A percentile compares a stretch with the other conserved stretches of the same genome.
These are phyloP conservation scores for Seira sanloemensis DNA, from an alignment of 2,888 invertebrate genomes.

Conservation along the genomic window DNA sequence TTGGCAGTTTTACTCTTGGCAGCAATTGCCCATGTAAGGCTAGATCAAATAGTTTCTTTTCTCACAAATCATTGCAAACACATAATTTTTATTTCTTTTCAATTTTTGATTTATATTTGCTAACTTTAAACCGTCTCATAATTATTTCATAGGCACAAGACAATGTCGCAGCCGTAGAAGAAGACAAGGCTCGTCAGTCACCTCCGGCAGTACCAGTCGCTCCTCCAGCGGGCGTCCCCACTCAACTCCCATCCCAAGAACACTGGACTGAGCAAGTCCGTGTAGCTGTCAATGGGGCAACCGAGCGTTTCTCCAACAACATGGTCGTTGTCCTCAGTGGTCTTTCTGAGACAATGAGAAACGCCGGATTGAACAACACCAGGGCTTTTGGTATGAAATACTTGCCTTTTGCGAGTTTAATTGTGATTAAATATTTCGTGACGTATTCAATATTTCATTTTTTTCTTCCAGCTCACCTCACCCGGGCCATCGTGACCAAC, in stretches of 20 bases:
- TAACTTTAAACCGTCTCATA: too few species aligned
- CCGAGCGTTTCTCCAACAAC: constrained; percentile 59
- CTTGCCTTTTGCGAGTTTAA: not conserved
- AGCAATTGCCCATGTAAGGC: constrained; percentile 29
- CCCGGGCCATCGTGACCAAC: constrained; percentile 63
- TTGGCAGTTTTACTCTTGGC: constrained; percentile 29
- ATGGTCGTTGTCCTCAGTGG: constrained; percentile 64
- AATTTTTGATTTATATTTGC: not conserved
- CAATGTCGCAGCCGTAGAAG: not conserved
- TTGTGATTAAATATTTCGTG: not conserved
- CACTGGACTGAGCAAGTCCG: constrained; percentile 61
- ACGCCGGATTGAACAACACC: constrained; percentile 64
- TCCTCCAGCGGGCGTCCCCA: not conserved
- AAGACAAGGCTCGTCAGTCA: constrained; percentile 16
- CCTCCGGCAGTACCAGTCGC: not conserved
- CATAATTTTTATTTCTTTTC: not conserved
- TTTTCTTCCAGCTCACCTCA: constrained; percentile 50
- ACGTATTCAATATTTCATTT: not conserved
- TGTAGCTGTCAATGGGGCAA: constrained; percentile 61
- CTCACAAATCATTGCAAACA: too few species aligned
- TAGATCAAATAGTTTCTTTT: too few species aligned
- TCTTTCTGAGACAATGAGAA: constrained; percentile 58
- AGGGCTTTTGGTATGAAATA: constrained; percentile 59
- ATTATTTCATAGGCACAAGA: constrained; percentile 37
- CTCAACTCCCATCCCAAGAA: not conserved